These are phyloP conservation scores for Triplophysa rosa DNA, from an alignment of 2,113 vertebrate species.

Conservation along the genomic window DNA sequence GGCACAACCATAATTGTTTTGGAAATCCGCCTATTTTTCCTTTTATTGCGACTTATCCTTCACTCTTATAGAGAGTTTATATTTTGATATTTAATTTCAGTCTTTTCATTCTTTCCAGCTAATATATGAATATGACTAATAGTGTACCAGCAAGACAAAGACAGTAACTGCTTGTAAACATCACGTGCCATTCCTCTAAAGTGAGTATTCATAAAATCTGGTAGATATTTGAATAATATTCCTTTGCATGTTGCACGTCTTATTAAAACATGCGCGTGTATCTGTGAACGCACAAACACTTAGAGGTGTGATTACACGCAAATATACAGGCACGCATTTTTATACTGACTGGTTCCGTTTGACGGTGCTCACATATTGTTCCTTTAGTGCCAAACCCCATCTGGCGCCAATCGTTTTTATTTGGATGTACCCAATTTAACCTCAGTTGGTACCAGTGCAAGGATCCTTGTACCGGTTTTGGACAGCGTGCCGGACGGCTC, in stretches of 20 bases:
- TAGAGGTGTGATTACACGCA: conserved; percentile 8
- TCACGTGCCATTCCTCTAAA: no score
- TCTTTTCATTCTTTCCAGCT: conserved; percentile 20
- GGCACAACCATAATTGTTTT: conserved; percentile 55
- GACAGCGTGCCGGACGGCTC: conserved; percentile 33
- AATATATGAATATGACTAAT: neutral
- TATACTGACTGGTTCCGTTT: conserved; percentile 47
- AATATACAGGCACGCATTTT: conserved; percentile 4
- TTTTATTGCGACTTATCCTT: conserved; percentile 17
- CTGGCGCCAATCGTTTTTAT: conserved; percentile 52
- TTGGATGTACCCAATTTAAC: conserved; percentile 57
- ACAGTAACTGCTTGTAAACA: no score
- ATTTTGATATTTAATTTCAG: neutral
- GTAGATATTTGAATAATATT: no score
- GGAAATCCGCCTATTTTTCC: conserved; percentile 47
- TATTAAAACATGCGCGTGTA: neutral
- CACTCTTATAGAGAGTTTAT: neutral
- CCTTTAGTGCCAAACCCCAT: conserved; percentile 48
- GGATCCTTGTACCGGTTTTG: conserved; percentile 47
- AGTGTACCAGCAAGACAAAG: no score
- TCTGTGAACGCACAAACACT: conserved; percentile 17
- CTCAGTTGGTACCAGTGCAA: conserved; percentile 47
- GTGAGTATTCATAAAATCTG: no score
- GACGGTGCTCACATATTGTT: conserved; percentile 44
- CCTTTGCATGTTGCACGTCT: neutral